Evolutionary conservation across 2,797 vertebrate genomes (phyloP).

Genomic region (Leuciscus waleckii): DNA sequence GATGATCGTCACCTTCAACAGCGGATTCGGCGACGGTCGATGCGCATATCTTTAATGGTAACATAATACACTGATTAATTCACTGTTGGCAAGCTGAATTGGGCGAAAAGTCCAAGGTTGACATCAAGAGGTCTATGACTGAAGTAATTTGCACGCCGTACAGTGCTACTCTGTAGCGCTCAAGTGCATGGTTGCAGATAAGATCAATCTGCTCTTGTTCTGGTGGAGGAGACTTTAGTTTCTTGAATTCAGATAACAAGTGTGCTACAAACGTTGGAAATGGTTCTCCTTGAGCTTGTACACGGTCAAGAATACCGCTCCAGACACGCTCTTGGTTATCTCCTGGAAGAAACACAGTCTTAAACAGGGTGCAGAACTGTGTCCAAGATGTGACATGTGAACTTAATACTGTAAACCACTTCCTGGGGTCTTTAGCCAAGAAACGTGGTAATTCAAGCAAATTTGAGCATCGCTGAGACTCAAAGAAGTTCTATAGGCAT

Average conservation of each 20-base stretch:
- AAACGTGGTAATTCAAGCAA: not conserved
- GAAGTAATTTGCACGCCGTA: not conserved
- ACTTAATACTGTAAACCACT: conserved; percentile 11
- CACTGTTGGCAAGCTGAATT: too few relatives aligned
- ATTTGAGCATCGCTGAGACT: not conserved
- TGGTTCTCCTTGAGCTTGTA: not conserved
- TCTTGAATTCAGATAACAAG: conserved; percentile 12
- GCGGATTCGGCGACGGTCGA: too few relatives aligned
- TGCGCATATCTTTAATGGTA: too few relatives aligned
- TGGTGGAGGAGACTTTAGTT: not conserved
- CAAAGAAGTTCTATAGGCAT: not conserved
- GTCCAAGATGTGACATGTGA: not conserved
- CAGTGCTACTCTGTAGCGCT: conserved; percentile 1
- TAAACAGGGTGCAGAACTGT: conserved; percentile 29
- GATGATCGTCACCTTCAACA: too few relatives aligned
- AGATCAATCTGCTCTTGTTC: conserved; percentile 10
- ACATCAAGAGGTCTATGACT: not conserved
- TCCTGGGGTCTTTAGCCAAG: not conserved
- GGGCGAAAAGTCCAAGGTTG: too few relatives aligned
- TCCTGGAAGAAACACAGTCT: not conserved
- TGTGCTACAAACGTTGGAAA: conserved; percentile 8
- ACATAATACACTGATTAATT: too few relatives aligned
- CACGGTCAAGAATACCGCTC: not conserved
- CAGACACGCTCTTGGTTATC: conserved; percentile 11
- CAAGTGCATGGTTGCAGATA: conserved; percentile 16